Base-by-base conservation (phyloP, 2,113 vertebrate genomes). In the Cyanocitta stelleri region DNA sequence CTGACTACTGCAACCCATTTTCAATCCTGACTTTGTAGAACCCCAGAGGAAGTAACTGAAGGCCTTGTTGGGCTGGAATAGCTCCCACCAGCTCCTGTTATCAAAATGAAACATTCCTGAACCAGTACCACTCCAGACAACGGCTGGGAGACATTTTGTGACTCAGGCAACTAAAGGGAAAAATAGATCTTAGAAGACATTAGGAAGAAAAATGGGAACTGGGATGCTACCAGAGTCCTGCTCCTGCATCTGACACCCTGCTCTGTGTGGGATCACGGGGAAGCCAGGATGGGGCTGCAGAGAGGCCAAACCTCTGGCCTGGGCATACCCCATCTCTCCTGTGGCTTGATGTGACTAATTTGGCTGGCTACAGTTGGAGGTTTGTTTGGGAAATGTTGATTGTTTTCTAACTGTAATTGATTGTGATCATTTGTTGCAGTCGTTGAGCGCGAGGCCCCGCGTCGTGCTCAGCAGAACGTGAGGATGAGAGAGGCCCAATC, bases 381-480 rank as follows among this genome's bases (percentile, higher is more conserved):
- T 59, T 67, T 62, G 46, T 81, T 81, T 75, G 33, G 74, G 26
- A 59, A 51, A 39, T 0, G 3, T 2, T 41, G 22, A 13, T 49
- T 87, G 32, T 33, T 78, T 63, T 13, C 69, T 33, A 21, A 67
- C 46, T 32, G 33, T 8, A 51, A 79, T 35, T 33, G 59, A 73
- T 21, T 30, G 80, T 5, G 33, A 59, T 19, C 1, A 1, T 62
- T 87, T 33, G 39, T 11, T 52, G 69, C 64, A 51, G 73, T 13
- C 1, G 0, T 3, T 5, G 63, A 58, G 79, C 52, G 16, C 0
- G 1, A 56, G 61, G 43, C 16, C 22, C 22, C 32, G 4, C 0
- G 0, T 7, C 0, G 7, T 0, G 3, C 74, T 30, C 7, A 3
- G 69, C 55, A 33, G 39, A 44, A 67, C 0, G 0, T 1, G 41